These are phyloP conservation scores for Pristis pectinata DNA, from an alignment of 2,797 vertebrate species.

Conservation along the genomic window DNA sequence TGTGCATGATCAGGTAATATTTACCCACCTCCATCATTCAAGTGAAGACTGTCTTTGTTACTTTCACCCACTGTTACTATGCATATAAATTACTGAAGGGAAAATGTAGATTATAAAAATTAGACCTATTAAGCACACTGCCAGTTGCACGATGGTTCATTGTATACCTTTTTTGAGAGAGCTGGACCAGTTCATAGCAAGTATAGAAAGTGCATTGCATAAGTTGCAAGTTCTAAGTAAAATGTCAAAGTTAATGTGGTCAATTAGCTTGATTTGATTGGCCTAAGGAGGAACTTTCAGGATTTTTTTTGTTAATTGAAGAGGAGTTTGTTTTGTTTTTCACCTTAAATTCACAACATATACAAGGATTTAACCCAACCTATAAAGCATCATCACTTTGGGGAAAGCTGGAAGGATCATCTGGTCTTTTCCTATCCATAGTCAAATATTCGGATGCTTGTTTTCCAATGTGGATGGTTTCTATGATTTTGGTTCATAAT, in stretches of 20 bases:
- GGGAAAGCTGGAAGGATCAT: neutral
- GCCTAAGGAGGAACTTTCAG: neutral
- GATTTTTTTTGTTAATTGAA: neutral
- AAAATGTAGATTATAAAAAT: neutral
- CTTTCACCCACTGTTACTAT: too few relatives aligned
- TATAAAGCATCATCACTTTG: neutral
- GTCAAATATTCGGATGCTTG: neutral
- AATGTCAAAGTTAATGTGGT: neutral
- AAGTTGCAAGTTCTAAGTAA: neutral
- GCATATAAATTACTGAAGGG: neutral
- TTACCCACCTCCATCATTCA: neutral
- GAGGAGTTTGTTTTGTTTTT: too few relatives aligned
- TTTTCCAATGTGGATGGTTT: neutral
- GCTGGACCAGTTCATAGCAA: too few relatives aligned
- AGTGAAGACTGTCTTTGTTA: too few relatives aligned
- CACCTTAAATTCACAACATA: too few relatives aligned
- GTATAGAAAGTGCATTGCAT: neutral
- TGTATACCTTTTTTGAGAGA: neutral
- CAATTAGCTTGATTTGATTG: neutral
- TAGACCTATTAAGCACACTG: neutral
- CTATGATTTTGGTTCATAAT: too few relatives aligned
- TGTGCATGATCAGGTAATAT: neutral
- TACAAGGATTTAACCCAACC: neutral
- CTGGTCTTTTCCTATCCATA: neutral
- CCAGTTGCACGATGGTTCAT: too few relatives aligned